Evolutionary conservation across 92 coral and sea anemone genomes (phyloP).

Genomic region (Anthopleura xanthogrammica): DNA sequence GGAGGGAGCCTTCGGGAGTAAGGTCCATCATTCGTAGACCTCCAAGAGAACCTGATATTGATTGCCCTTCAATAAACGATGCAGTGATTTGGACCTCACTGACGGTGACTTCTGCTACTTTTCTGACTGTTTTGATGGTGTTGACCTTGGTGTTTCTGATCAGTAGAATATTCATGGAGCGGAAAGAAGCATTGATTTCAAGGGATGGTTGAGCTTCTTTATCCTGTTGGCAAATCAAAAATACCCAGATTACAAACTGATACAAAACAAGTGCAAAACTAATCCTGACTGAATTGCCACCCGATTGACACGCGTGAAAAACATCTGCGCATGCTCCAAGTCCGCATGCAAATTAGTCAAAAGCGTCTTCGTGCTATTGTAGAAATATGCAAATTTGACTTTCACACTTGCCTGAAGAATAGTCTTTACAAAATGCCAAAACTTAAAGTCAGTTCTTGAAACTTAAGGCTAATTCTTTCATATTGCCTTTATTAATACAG

Average conservation of each 20-base stretch:
- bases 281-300: too few relatives aligned
- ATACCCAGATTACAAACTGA: neutral
- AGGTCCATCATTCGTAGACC: constrained; percentile 88
- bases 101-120: constrained; percentile 91
- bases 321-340: too few relatives aligned
- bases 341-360: too few relatives aligned
- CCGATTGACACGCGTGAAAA: too few relatives aligned
- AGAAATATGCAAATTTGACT: too few relatives aligned
- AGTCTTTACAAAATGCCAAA: too few relatives aligned
- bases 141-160: constrained; percentile 65
- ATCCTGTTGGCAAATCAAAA: constrained; percentile 10
- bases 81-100: constrained; percentile 75
- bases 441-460: too few relatives aligned
- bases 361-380: too few relatives aligned
- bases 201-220: constrained; percentile 29
- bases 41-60: constrained; percentile 89
- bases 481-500: too few relatives aligned
- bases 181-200: constrained; percentile 85
- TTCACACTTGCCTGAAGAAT: too few relatives aligned
- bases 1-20: constrained; percentile 89
- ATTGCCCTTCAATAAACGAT: constrained; percentile 77
- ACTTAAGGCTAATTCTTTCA: too few relatives aligned
- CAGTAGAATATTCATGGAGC: constrained; percentile 71
- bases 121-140: constrained; percentile 62
- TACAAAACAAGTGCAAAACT: too few relatives aligned